These are phyloP conservation scores for Harpagifer antarcticus DNA, from an alignment of 2,797 vertebrate genomes.

Conservation along the genomic window DNA sequence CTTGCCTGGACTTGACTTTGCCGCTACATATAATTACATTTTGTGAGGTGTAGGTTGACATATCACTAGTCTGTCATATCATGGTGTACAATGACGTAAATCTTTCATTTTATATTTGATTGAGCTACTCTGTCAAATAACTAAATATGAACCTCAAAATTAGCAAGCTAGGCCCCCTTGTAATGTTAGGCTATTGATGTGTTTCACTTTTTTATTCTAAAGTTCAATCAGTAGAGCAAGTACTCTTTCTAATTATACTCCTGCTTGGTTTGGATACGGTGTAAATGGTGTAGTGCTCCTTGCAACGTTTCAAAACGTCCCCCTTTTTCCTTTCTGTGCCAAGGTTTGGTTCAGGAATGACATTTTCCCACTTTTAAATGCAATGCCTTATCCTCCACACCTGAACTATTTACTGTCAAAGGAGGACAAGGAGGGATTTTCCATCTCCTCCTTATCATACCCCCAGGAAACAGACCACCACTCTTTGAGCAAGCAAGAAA, in stretches of 20 bases:
- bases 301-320: neutral
- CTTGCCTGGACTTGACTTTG: no score
- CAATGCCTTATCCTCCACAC: neutral
- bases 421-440: constrained; percentile 13
- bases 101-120: no score
- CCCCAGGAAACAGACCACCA: constrained; percentile 9
- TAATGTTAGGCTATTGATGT: neutral
- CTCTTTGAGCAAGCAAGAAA: constrained; percentile 22
- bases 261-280: neutral
- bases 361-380: neutral
- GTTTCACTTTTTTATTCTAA: neutral
- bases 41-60: no score
- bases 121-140: no score
- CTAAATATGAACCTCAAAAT: no score
- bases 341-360: neutral
- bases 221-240: neutral
- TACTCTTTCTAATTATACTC: neutral
- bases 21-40: no score
- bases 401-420: constrained; percentile 24
- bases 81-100: no score
- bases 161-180: neutral
- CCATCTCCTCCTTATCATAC: constrained; percentile 1
- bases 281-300: neutral
- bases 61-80: no score
- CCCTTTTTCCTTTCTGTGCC: neutral